A percentile compares a stretch with the other conserved stretches of the same genome.
Evolutionary conservation across 2,888 invertebrate species (phyloP).

Genomic region (Alcis repandata): DNA sequence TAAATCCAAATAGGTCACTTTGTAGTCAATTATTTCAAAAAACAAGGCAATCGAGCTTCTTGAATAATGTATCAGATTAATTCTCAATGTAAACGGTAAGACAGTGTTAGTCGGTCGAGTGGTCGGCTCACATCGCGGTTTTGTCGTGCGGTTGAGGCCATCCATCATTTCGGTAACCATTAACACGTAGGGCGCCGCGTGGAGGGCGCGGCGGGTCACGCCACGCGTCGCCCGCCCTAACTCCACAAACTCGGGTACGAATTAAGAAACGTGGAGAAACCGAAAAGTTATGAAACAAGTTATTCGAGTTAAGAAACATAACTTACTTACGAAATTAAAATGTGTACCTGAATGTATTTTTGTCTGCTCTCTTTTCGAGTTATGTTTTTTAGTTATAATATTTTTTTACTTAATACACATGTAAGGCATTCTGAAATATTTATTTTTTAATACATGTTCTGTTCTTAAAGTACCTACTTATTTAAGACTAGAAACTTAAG

Average conservation of each 20-base stretch:
- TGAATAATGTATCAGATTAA: background rate
- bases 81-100: slow-evolving; percentile 9
- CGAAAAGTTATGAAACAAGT: slow-evolving; percentile 43
- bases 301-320: slow-evolving; percentile 40
- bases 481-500: too few relatives aligned
- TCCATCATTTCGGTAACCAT: slow-evolving; percentile 79
- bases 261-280: slow-evolving; percentile 43
- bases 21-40: too few relatives aligned
- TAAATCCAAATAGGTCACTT: too few relatives aligned
- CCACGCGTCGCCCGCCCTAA: slow-evolving; percentile 49
- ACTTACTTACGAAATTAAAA: slow-evolving; percentile 32
- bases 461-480: too few relatives aligned
- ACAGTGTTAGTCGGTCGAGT: slow-evolving; percentile 25
- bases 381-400: slow-evolving; percentile 1
- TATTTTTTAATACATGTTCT: too few relatives aligned
- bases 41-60: background rate
- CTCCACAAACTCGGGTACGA: slow-evolving; percentile 42
- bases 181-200: slow-evolving; percentile 68
- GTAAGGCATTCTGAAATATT: too few relatives aligned
- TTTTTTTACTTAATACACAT: background rate
- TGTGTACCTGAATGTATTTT: slow-evolving; percentile 20
- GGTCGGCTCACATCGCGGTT: slow-evolving; percentile 59
- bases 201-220: slow-evolving; percentile 76
- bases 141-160: slow-evolving; percentile 59
- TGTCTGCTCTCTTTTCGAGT: slow-evolving; percentile 4